phyloP scores from a whole-genome alignment of 2,113 vertebrate genomes.

The Tetrax tetrax region DNA sequence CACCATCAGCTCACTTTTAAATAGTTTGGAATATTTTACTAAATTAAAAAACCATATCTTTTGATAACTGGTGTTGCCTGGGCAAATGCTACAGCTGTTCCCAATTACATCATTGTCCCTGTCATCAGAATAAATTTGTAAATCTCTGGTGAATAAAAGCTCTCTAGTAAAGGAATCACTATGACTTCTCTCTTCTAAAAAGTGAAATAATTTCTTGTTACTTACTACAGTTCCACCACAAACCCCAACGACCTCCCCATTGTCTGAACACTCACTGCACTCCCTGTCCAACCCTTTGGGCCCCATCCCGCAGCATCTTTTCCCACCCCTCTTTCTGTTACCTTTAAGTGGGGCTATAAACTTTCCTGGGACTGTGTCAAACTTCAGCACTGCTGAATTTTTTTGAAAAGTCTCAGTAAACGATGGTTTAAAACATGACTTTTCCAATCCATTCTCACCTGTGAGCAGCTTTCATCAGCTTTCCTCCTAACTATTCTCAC shows the following conservation, averaged over 20 bases:
- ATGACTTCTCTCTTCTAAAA: background rate
- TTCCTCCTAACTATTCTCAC: background rate
- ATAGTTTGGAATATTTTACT: background rate
- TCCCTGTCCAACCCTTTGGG: background rate
- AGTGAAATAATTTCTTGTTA: background rate
- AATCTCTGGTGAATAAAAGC: background rate
- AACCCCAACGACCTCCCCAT: background rate
- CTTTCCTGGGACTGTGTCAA: background rate
- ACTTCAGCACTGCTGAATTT: background rate
- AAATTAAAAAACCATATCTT: background rate
- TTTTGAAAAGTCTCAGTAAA: background rate
- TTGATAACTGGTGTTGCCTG: background rate
- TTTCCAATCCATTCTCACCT: background rate
- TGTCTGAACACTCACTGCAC: too few species aligned
- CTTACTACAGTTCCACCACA: background rate
- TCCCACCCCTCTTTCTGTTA: background rate
- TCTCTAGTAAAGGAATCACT: background rate
- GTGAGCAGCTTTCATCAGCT: background rate
- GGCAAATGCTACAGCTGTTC: background rate
- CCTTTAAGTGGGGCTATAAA: background rate
- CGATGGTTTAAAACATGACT: fast-evolving
- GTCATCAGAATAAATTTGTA: background rate
- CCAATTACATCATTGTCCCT: background rate
- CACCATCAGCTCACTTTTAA: background rate
- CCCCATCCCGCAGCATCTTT: background rate